Evolutionary conservation across 2,888 invertebrate species (phyloP).

Genomic region (Diplolepis rosae): DNA sequence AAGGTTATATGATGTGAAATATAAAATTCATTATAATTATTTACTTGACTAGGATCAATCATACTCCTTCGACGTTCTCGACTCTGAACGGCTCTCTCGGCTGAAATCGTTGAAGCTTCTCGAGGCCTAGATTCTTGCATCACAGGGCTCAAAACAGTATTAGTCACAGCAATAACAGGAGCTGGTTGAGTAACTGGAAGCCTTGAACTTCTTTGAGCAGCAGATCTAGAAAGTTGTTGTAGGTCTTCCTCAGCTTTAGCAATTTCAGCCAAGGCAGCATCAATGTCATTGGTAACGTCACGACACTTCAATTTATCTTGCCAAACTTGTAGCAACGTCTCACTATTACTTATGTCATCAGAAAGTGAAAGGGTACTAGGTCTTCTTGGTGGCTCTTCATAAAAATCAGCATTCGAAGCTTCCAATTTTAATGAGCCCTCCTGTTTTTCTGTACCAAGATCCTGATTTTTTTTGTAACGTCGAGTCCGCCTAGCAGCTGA

Average conservation of each 20-base stretch:
- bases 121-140: conserved; percentile 71
- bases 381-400: conserved; percentile 48
- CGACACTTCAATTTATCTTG: conserved; percentile 80
- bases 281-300: conserved; percentile 63
- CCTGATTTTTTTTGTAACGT: conserved; percentile 80
- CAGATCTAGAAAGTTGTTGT: conserved; percentile 73
- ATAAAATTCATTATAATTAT: neutral
- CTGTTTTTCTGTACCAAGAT: conserved; percentile 53
- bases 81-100: conserved; percentile 70
- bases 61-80: conserved; percentile 72
- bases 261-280: conserved; percentile 70
- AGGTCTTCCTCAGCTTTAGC: conserved; percentile 71
- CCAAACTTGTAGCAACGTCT: conserved; percentile 78
- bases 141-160: conserved; percentile 71
- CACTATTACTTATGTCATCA: conserved; percentile 67
- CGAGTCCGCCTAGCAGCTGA: conserved; percentile 88
- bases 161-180: conserved; percentile 69
- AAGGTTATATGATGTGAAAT: neutral
- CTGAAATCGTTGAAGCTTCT: conserved; percentile 61
- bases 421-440: neutral
- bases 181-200: conserved; percentile 64
- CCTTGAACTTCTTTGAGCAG: conserved; percentile 52
- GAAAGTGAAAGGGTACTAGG: conserved; percentile 61
- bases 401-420: conserved; percentile 29
- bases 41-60: conserved; percentile 74